Evolutionary conservation across 2,113 vertebrate species (phyloP).

Genomic region (Okapia johnstoni): DNA sequence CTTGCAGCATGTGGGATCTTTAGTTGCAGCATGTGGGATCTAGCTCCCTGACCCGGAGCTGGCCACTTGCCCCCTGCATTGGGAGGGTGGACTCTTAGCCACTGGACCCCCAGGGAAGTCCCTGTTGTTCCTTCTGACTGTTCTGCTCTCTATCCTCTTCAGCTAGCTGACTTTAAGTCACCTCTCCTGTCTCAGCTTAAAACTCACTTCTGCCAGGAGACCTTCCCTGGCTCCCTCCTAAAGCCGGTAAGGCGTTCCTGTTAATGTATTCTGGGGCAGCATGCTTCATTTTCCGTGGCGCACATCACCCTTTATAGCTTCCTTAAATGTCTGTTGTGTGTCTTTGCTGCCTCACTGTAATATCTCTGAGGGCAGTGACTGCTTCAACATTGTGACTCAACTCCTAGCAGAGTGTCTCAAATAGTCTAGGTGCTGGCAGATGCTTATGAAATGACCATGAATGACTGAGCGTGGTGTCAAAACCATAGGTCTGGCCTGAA

Average conservation of each 20-base stretch:
- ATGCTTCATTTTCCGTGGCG: accelerated
- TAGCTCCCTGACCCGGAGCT: background rate
- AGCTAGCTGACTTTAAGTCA: background rate
- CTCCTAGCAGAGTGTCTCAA: background rate
- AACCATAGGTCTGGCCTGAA: background rate
- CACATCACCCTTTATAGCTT: background rate
- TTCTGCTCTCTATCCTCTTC: background rate
- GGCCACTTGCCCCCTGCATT: background rate
- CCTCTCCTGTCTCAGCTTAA: background rate
- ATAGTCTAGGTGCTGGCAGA: background rate
- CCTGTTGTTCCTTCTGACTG: background rate
- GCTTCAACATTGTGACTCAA: background rate
- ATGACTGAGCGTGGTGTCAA: background rate
- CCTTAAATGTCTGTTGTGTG: background rate
- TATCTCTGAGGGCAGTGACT: background rate
- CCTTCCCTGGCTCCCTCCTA: background rate
- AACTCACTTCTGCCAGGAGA: background rate
- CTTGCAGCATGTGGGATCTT: background rate
- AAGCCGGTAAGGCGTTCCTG: background rate
- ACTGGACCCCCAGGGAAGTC: background rate
- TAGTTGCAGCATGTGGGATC: background rate
- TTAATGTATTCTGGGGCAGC: accelerated
- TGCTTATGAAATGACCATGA: background rate
- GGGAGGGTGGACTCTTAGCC: background rate
- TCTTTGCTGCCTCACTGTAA: background rate